Evolutionary conservation across 2,797 vertebrate species (phyloP).

Genomic region (Clarias pachynema): DNA sequence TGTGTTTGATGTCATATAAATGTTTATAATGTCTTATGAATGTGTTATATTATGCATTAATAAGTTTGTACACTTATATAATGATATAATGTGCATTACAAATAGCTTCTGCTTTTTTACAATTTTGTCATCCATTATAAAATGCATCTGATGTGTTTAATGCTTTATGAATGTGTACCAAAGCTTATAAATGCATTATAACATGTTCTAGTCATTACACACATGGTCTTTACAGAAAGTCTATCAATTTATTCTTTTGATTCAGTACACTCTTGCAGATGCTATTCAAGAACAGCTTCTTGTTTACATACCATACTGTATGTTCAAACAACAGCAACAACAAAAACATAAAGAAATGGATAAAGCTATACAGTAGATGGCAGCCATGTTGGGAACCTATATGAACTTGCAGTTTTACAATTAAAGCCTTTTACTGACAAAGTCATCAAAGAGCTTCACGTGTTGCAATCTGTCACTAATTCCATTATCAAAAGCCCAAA

Average conservation of each 20-base stretch:
- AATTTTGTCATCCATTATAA: background rate
- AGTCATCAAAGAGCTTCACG: constrained; percentile 17
- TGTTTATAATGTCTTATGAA: background rate
- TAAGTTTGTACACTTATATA: too few relatives aligned
- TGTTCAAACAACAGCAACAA: too few relatives aligned
- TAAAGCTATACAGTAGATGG: too few relatives aligned
- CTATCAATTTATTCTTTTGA: background rate
- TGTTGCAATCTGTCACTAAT: constrained; percentile 22
- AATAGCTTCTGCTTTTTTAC: background rate
- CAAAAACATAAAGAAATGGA: too few relatives aligned
- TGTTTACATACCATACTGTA: too few relatives aligned
- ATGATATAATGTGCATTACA: too few relatives aligned
- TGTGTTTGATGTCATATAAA: background rate
- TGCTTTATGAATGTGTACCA: background rate
- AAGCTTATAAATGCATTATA: background rate
- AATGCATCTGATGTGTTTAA: background rate
- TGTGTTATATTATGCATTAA: background rate
- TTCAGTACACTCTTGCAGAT: background rate
- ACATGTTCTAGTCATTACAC: background rate
- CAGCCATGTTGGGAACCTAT: too few relatives aligned
- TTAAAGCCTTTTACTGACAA: background rate
- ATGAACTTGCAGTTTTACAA: too few relatives aligned
- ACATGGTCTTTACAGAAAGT: background rate
- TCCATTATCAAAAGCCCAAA: constrained; percentile 29
- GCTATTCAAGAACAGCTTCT: too few relatives aligned